These are phyloP conservation scores for Eulacestoma nigropectus DNA, from an alignment of 2,113 vertebrate species.

Conservation along the genomic window DNA sequence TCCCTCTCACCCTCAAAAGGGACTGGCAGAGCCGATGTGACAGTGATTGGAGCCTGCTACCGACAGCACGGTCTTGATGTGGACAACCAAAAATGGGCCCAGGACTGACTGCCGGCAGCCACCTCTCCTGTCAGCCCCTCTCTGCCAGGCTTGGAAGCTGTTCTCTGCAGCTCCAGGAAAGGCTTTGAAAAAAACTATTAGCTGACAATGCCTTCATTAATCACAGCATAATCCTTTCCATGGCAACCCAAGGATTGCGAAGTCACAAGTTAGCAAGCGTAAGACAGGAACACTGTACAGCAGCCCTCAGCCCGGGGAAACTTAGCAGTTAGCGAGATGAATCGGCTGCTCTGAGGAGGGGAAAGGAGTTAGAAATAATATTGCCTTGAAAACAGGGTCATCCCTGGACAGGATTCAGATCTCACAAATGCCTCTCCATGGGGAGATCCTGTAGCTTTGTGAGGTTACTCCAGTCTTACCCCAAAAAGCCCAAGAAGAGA, in stretches of 20 bases:
- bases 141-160: not conserved
- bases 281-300: slow-evolving; percentile 27
- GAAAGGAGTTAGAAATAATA: not conserved
- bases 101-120: not conserved
- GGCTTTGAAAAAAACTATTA: not conserved
- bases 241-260: slow-evolving; percentile 66
- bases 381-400: not conserved
- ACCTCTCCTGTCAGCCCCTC: not conserved
- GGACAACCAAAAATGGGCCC: not conserved
- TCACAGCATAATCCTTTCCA: slow-evolving; percentile 65
- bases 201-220: slow-evolving; percentile 68
- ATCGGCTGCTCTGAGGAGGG: not conserved
- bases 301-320: not conserved
- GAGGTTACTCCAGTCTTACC: not conserved
- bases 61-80: accelerated
- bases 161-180: slow-evolving; percentile 12
- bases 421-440: not conserved
- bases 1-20: not conserved
- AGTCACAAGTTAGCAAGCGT: slow-evolving; percentile 64
- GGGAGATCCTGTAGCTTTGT: not conserved
- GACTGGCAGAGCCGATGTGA: not conserved
- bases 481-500: not conserved
- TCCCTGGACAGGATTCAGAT: not conserved
- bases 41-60: not conserved
- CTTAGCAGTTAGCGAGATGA: not conserved